Evolutionary conservation across 2,113 vertebrate genomes (phyloP).

Genomic region (Gallinago jamesoni): DNA sequence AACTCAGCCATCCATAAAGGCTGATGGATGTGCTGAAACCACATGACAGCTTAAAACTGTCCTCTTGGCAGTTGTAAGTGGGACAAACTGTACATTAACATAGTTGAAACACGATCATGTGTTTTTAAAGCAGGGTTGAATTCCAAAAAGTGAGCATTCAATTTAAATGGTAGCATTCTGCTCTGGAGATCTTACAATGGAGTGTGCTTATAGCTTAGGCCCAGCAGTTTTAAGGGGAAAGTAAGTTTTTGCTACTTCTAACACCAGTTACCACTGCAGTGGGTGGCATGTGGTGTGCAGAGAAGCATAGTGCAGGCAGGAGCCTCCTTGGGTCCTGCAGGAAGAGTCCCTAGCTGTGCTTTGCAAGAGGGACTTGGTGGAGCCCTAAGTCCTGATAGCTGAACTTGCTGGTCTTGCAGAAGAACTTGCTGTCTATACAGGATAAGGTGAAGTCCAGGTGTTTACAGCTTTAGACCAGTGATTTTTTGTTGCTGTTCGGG

Average conservation of each 20-base stretch:
- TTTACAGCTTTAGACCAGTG: background rate
- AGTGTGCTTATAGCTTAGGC: background rate
- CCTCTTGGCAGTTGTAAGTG: background rate
- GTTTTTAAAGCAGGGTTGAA: background rate
- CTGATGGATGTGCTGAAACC: background rate
- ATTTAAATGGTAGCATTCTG: background rate
- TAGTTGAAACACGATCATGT: background rate
- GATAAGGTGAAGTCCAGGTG: background rate
- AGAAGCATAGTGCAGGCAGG: background rate
- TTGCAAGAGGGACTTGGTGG: background rate
- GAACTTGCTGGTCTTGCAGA: background rate
- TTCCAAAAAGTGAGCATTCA: background rate
- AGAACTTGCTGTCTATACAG: background rate
- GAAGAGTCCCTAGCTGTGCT: background rate
- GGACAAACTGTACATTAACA: background rate
- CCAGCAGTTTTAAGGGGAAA: background rate
- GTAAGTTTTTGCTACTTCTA: background rate
- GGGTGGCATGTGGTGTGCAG: rapidly evolving
- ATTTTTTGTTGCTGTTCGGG: background rate
- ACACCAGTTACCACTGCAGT: background rate
- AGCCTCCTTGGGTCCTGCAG: background rate
- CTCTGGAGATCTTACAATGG: background rate
- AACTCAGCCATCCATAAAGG: background rate
- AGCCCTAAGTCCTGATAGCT: too few relatives aligned
- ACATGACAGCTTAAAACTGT: background rate